Base-by-base conservation (phyloP, 2,797 vertebrate species). In the Gymnothorax javanicus region DNA sequence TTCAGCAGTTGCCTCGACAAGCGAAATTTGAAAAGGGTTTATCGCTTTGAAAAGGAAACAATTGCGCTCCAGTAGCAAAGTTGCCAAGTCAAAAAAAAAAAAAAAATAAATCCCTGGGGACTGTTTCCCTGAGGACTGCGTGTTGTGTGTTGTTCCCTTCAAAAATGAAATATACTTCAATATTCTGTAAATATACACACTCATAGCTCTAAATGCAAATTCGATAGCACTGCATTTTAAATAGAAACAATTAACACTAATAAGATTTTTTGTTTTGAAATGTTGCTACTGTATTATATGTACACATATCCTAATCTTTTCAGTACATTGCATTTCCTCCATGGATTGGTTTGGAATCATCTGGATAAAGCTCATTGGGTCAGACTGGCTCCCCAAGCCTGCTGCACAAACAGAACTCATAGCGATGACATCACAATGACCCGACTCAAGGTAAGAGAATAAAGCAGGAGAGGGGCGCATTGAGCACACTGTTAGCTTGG, bases 401-500 rank as follows among this genome's bases (percentile, higher is more conserved):
- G 27, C 67, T 60, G 90, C 86, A 89, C 87, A 91, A 43, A 86
- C 85, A 91, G 84, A 27, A 86, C 86, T 89, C 75, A 9, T 73
- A 91, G 43, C 86, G 83, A 84, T 85, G 87, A 87, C 86, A 84
- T 83, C 87, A 69, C 2, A 85, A 59, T 73, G 88, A 81, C 84
- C 67, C 83, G 79, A 73, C 23, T 13, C 43, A 71, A 82, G 52
- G 84, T 33, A 85, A 91, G 86, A n/a, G n/a, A 8, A 69, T 17
- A 13, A 20, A 23, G 17, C 7, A 23, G 89, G 60, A 85, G 91
- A 85, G 82, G 88, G 67, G 59, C 50, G 91, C 71, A 52, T 88
- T 89, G 67, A 60, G 71, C 88, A 92, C 89, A 83, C 90, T 89
- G 79, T 87, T 90, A 81, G 89, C 90, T 95, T 91, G 95, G 73